Conservation (phyloP, 1,140 invertebrate genomes). For the Atta cephalotes region DNA sequence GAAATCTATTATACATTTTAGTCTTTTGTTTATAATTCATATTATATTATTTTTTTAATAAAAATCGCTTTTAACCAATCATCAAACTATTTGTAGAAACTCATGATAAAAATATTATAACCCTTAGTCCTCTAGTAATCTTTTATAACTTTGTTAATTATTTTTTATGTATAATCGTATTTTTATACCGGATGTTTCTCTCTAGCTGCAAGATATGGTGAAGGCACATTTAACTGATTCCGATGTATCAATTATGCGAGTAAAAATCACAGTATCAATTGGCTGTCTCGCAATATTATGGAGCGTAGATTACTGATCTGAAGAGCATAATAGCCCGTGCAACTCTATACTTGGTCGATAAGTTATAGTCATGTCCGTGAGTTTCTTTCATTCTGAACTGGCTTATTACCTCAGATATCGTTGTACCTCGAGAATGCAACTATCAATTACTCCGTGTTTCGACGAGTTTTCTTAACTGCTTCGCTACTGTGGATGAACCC, state of each 20-base stretch:
- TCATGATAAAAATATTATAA: background rate
- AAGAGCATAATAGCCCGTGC: constrained; percentile 14
- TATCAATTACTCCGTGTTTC: constrained; percentile 52
- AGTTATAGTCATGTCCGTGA: constrained; percentile 26
- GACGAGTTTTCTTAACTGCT: constrained; percentile 39
- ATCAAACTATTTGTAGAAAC: background rate
- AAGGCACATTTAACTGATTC: background rate
- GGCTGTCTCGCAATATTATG: constrained; percentile 5
- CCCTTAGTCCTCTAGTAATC: background rate
- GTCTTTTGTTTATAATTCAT: background rate
- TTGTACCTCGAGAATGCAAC: constrained; percentile 6
- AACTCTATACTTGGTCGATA: constrained; percentile 48
- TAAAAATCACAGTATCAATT: constrained; percentile 44
- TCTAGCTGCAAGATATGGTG: constrained; percentile 25
- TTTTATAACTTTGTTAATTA: constrained; percentile 30
- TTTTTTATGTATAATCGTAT: background rate
- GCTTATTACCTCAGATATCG: constrained; percentile 26
- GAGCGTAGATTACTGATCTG: constrained; percentile 32
- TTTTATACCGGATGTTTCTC: constrained; percentile 18
- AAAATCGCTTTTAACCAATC: background rate
- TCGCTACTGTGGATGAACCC: background rate
- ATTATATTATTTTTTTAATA: background rate
- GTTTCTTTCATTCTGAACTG: constrained; percentile 14
- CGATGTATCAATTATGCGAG: constrained; percentile 1
- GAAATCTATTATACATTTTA: background rate